These are phyloP conservation scores for Alosa sapidissima DNA, from an alignment of 2,797 vertebrate genomes.

Conservation along the genomic window DNA sequence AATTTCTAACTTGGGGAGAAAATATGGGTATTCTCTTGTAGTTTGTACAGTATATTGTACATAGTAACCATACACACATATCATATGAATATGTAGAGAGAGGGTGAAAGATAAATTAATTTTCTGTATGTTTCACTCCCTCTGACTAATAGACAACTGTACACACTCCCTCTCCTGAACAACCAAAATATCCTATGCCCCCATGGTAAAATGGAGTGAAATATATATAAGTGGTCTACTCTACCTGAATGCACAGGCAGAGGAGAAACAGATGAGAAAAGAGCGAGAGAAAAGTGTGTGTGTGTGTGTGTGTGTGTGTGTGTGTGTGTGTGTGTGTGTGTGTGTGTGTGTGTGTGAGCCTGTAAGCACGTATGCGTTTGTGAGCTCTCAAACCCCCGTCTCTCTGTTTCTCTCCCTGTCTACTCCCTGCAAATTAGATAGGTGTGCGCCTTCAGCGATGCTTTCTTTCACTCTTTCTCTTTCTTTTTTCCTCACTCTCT, in stretches of 20 bases:
- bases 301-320: slow-evolving; percentile 10
- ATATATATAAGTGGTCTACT: not conserved
- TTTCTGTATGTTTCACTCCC: not conserved
- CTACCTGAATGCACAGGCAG: slow-evolving; percentile 9
- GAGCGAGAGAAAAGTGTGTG: not conserved
- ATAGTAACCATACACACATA: not conserved
- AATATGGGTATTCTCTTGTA: not conserved
- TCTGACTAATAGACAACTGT: not conserved
- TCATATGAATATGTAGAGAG: not conserved
- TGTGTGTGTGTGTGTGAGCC: slow-evolving; percentile 14
- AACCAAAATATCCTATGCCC: not conserved
- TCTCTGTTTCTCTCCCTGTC: slow-evolving; percentile 29
- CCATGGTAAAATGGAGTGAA: slow-evolving; percentile 8
- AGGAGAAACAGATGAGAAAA: slow-evolving; percentile 21
- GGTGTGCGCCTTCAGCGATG: slow-evolving; percentile 20
- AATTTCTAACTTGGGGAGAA: not conserved
- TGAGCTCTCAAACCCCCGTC: slow-evolving; percentile 12
- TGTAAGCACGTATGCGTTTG: slow-evolving; percentile 12
- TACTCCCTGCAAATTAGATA: slow-evolving; percentile 27
- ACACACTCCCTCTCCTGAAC: not conserved
- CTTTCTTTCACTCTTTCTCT: not conserved
- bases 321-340: not conserved
- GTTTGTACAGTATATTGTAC: not conserved
- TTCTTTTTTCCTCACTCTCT: slow-evolving; percentile 20
- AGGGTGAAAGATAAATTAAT: not conserved